Conservation (phyloP, 2,113 vertebrate species). For the Rhinolophus ferrumequinum region DNA sequence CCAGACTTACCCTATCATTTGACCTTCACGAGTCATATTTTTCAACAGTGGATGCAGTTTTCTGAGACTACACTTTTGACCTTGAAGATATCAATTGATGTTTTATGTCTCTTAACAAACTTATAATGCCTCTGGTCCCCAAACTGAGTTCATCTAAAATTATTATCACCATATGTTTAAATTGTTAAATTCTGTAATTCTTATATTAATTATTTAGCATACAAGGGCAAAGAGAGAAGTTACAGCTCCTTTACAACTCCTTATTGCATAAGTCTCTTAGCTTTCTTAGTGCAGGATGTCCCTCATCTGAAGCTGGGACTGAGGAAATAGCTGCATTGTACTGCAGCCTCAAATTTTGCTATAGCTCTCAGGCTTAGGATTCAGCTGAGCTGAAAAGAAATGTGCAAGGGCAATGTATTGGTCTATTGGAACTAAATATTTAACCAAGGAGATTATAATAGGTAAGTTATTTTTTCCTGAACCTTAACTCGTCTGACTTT, state of each 20-base stretch:
- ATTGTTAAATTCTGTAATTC: constrained; percentile 27
- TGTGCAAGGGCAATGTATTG: constrained; percentile 42
- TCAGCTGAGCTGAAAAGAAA: constrained; percentile 75
- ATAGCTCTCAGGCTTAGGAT: constrained; percentile 72
- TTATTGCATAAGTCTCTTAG: constrained; percentile 64
- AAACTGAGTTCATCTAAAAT: constrained; percentile 24
- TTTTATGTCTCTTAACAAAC: constrained; percentile 58
- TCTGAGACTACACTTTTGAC: constrained; percentile 74
- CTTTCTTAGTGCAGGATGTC: constrained; percentile 72
- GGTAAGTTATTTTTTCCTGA: constrained; percentile 70
- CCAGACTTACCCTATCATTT: constrained; percentile 25
- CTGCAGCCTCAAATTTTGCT: constrained; percentile 84
- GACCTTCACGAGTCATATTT: constrained; percentile 73
- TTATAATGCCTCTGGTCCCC: background rate
- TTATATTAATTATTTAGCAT: constrained; percentile 51
- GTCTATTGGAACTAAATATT: constrained; percentile 63
- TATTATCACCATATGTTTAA: background rate
- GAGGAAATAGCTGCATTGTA: constrained; percentile 86
- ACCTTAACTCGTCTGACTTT: background rate
- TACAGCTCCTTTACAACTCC: constrained; percentile 32
- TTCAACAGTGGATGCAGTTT: constrained; percentile 32
- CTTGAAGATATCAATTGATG: constrained; percentile 75
- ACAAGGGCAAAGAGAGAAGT: constrained; percentile 34
- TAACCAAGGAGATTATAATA: constrained; percentile 20
- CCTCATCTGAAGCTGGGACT: constrained; percentile 78